These are phyloP conservation scores for Smutsia gigantea DNA, from an alignment of 2,797 vertebrate species.

Conservation along the genomic window DNA sequence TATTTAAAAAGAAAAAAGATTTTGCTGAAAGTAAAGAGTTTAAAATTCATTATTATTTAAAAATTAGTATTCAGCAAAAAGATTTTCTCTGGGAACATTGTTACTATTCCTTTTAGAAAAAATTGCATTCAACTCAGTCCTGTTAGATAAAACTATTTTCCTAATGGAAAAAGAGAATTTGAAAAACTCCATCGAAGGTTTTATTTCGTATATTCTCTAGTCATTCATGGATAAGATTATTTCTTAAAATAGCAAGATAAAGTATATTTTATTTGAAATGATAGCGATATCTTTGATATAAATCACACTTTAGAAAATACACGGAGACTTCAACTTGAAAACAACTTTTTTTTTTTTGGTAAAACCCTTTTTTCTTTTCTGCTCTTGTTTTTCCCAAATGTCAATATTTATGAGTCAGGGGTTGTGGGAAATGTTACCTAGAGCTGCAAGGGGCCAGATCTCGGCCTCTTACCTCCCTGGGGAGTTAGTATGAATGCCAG, in stretches of 20 bases:
- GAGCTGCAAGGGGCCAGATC: slow-evolving; percentile 47
- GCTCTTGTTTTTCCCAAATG: slow-evolving; percentile 63
- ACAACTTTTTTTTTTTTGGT: not conserved
- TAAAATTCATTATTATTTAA: not conserved
- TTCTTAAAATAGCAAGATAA: slow-evolving; percentile 7
- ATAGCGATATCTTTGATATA: not conserved
- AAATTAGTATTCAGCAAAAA: slow-evolving; percentile 45
- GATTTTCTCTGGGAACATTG: slow-evolving; percentile 9
- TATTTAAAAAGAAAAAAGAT: slow-evolving; percentile 52
- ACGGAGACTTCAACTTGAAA: slow-evolving; percentile 53
- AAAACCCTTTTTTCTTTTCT: not conserved
- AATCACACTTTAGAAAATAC: slow-evolving; percentile 56
- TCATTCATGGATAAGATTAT: slow-evolving; percentile 19
- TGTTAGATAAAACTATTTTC: slow-evolving; percentile 37
- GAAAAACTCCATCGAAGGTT: not conserved
- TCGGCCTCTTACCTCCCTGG: not conserved
- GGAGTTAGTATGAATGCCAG: slow-evolving; percentile 38
- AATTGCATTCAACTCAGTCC: not conserved
- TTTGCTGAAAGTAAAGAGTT: slow-evolving; percentile 50
- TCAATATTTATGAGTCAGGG: slow-evolving; percentile 63
- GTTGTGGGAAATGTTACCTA: slow-evolving; percentile 80
- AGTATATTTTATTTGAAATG: slow-evolving; percentile 50
- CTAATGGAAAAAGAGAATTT: not conserved
- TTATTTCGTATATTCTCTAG: slow-evolving; percentile 41
- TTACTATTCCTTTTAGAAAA: slow-evolving; percentile 36